A percentile compares a stretch with the other conserved stretches of the same genome.
phyloP scores from a whole-genome alignment of 2,888 invertebrate species.

The Papilio elwesi region DNA sequence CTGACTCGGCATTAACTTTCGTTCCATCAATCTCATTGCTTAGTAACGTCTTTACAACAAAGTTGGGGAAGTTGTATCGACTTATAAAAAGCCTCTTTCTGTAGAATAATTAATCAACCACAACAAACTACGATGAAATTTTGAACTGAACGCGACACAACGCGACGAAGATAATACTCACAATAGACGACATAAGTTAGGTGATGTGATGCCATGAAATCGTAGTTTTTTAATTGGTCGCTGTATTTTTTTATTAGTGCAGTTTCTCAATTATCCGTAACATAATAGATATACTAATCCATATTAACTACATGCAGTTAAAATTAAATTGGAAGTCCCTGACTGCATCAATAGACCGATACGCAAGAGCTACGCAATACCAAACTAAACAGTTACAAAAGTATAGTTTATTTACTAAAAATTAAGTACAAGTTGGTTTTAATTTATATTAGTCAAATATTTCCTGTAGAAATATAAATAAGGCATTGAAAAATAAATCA shows the following conservation, averaged over 20 bases:
- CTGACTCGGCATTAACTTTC: conserved; percentile 17
- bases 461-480: too few species aligned
- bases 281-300: too few species aligned
- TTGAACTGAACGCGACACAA: conserved; percentile 15
- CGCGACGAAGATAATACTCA: not conserved
- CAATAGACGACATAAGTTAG: conserved; percentile 3
- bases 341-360: too few species aligned
- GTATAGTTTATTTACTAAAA: too few species aligned
- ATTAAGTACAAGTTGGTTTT: too few species aligned
- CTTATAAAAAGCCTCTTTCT: conserved; percentile 34
- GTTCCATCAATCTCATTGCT: conserved; percentile 36
- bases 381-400: too few species aligned
- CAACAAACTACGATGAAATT: conserved; percentile 26
- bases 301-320: too few species aligned
- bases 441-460: too few species aligned
- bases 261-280: too few species aligned
- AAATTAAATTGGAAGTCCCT: too few species aligned
- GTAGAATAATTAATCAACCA: conserved; percentile 36
- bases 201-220: not conserved
- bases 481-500: too few species aligned
- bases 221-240: not conserved
- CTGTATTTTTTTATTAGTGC: not conserved
- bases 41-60: conserved; percentile 28
- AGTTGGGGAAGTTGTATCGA: conserved; percentile 31
- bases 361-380: too few species aligned